A percentile compares a stretch with the other conserved stretches of the same genome.
Evolutionary conservation across 2,888 invertebrate genomes (phyloP).

Genomic region (Megastigmus dorsalis): DNA sequence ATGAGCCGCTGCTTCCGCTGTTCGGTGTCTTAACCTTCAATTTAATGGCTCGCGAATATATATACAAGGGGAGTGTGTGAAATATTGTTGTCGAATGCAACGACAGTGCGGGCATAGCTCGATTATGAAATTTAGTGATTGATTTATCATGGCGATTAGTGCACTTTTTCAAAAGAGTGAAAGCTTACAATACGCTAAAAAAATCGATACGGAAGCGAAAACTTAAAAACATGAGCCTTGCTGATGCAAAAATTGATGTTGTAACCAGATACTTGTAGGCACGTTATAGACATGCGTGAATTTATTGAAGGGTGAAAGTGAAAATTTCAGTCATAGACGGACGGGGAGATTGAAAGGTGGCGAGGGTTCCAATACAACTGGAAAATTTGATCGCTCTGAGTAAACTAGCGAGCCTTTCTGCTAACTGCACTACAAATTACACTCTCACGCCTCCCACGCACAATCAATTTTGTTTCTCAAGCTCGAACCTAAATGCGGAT

Average conservation of each 20-base stretch:
- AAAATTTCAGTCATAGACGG: neutral
- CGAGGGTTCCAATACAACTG: neutral
- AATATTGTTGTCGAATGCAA: neutral
- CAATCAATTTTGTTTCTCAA: too few species aligned
- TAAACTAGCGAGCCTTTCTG: slow-evolving; percentile 1
- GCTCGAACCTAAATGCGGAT: too few species aligned
- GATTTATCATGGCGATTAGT: slow-evolving; percentile 39
- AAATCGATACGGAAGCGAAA: slow-evolving; percentile 20
- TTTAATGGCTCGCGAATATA: slow-evolving; percentile 27
- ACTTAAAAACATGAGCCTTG: neutral
- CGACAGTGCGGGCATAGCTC: slow-evolving; percentile 15
- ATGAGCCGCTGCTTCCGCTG: neutral
- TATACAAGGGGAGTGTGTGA: neutral
- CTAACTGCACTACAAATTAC: too few species aligned
- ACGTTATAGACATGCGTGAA: too few species aligned
- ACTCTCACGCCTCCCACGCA: too few species aligned
- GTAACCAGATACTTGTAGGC: neutral
- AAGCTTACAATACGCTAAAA: slow-evolving; percentile 4
- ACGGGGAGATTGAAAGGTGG: slow-evolving; percentile 21
- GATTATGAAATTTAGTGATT: slow-evolving; percentile 34
- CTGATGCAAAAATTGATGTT: slow-evolving; percentile 11
- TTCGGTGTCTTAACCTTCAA: too few species aligned
- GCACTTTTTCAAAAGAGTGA: slow-evolving; percentile 19
- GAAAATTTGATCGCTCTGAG: slow-evolving; percentile 24
- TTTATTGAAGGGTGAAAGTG: slow-evolving; percentile 3